A percentile compares a stretch with the other conserved stretches of the same genome.
phyloP scores from a whole-genome alignment of 2,113 vertebrate genomes.

The Montifringilla adamsi region DNA sequence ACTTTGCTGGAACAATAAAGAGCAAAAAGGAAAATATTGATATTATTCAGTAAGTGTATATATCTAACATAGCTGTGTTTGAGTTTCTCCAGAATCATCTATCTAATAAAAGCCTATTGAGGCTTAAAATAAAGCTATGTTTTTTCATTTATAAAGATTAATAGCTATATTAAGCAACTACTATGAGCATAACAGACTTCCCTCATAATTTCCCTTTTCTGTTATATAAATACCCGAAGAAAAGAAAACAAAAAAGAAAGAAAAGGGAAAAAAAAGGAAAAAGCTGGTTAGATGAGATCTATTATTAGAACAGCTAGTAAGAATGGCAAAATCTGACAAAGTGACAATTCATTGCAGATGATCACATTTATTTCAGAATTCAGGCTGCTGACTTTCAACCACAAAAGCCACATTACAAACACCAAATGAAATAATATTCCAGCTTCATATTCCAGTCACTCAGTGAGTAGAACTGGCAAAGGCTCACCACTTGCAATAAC shows the following conservation, averaged over 20 bases:
- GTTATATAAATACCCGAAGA: not conserved
- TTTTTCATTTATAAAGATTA: slow-evolving; percentile 50
- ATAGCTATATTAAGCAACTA: slow-evolving; percentile 33
- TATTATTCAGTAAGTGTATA: not conserved
- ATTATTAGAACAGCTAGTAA: not conserved
- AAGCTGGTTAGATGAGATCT: not conserved
- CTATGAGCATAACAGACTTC: not conserved
- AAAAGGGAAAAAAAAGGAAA: not conserved
- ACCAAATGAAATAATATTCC: slow-evolving; percentile 39
- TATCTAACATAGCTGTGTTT: not conserved
- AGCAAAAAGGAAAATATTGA: not conserved
- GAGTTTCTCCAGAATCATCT: slow-evolving; percentile 15
- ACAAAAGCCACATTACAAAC: not conserved
- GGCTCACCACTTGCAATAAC: not conserved
- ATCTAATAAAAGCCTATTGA: slow-evolving; percentile 40
- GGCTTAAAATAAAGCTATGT: slow-evolving; percentile 43
- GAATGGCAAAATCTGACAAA: slow-evolving; percentile 10
- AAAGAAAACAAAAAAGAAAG: not conserved
- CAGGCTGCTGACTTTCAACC: not conserved
- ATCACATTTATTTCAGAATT: not conserved
- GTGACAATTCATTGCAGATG: not conserved
- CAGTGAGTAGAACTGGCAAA: not conserved
- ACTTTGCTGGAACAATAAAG: not conserved
- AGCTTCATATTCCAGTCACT: not conserved
- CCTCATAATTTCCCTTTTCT: slow-evolving; percentile 1